Base-by-base conservation (phyloP, 2,888 invertebrate species). In the Dichetophora obliterata region DNA sequence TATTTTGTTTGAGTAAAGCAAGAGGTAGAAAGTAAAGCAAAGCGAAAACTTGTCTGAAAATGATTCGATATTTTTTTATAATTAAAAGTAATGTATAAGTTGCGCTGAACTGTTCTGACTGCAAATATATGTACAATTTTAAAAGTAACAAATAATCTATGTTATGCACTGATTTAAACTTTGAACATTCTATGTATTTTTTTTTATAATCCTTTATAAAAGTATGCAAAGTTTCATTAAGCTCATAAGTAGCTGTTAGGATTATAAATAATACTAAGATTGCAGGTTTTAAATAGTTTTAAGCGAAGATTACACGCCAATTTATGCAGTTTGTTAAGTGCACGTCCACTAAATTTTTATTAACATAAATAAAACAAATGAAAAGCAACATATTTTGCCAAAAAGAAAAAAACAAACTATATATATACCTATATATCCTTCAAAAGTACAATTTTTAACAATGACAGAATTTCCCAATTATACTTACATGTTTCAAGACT, bases 241-340 rank as follows among this genome's bases (percentile, higher is more conserved):
- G 27, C 57, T 59, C 54, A 54, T 19, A n/a, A 52, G 8, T 54
- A 43, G 14, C 43, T 43, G 43, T 11, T 43, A 43, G 59, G 59
- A 19, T 27, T 27, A 59, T 59, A 27, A 16, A 59, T 5, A 16
- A 14, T 6, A 43, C 14, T 14, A 43, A 37, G n/a, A 34, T n/a
- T 66, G n/a, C 16, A 43, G 22, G 24, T 73, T 61, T 73, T 52
- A 34, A 52, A 14, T 74, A 74, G 73, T 50, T 63, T 50, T 74
- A 59, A 68, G 59, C 16, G 34, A 72, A 57, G 22, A 69, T 57
- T 66, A 75, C 72, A 73, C 77, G 79, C 76, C 78, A 78, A 79
- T 80, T 75, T 74, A 74, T 79, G 81, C 79, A 79, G 79, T 80
- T 81, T 78, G 80, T 81, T 79, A 80, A 74, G 75, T 75, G 80